Evolutionary conservation across 2,113 vertebrate species (phyloP), one percentile per base, ranked within the genome.

Genomic region (Picathartes gymnocephalus): DNA sequence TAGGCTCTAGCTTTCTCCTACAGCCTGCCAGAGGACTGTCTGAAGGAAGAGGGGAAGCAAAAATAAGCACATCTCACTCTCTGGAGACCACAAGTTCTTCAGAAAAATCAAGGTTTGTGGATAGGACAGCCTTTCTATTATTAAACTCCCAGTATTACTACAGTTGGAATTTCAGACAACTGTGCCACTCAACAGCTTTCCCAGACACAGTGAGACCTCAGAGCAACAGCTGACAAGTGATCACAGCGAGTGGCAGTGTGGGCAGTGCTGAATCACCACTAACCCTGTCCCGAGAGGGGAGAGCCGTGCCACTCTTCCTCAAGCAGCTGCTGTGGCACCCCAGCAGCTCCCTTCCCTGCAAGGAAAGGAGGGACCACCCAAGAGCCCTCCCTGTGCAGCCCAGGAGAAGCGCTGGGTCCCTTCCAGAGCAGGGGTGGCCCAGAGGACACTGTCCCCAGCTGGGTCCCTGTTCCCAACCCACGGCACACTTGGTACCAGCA

Each of bases 371-470:
- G n/a, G 19, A 23, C 2, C 30, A 17, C 3, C 60, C 12, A 0
- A 3, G 21, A 53, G 76, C 44, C 24, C 11, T 62, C 50, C 60
- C 17, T 37, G 39, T 13, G 27, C 76, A 73, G 62, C 23, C 13
- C 45, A 15, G 22, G 5, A 56, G 70, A 23, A n/a, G 10, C 0
- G 0, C 1, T 5, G 33, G 74, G 54, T 3, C 48, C 72, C 50
- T 13, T 9, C 37, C 56, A 54, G 15, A 31, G 57, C n/a, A 24
- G 33, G 40, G 40, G 45, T 9, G 20, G 70, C 77, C 57, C 37
- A 12, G 56, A 25, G 47, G 88, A n/a, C 0, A 2, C 77, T 39
- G 14, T 9, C 23, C 58, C 13, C 40, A 17, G 51, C 45, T 12
- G 39, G 40, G 22, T 30, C 19, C 24, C 73, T 10, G n/a, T 2